phyloP scores from a whole-genome alignment of 2,113 vertebrate genomes.

The Phoxinus phoxinus region DNA sequence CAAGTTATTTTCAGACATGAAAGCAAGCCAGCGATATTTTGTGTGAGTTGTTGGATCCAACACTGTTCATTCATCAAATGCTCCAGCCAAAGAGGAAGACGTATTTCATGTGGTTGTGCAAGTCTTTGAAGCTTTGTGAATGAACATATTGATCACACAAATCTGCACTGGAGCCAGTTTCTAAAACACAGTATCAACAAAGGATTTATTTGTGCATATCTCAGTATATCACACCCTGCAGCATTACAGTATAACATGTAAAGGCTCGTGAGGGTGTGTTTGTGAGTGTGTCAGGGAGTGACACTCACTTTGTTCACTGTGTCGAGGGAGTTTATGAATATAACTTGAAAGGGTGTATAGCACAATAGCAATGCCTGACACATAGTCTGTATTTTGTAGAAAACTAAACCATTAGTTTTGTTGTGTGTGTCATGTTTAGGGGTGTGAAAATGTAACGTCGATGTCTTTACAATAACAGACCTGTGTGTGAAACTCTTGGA shows the following conservation, averaged over 20 bases:
- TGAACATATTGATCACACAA: slow-evolving; percentile 37
- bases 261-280: neutral
- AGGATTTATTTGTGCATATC: slow-evolving; percentile 13
- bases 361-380: neutral
- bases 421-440: no score
- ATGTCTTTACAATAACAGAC: no score
- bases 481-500: no score
- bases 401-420: no score
- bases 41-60: slow-evolving; percentile 26
- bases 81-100: slow-evolving; percentile 39
- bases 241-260: neutral
- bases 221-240: slow-evolving; percentile 8
- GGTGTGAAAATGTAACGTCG: no score
- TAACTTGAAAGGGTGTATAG: neutral
- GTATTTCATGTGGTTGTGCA: slow-evolving; percentile 46
- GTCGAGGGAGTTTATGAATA: neutral
- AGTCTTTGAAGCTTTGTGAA: slow-evolving; percentile 32
- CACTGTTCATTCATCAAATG: slow-evolving; percentile 51
- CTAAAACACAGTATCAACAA: neutral
- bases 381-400: neutral
- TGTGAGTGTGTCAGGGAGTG: neutral
- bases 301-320: neutral
- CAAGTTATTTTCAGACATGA: neutral
- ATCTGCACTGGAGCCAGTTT: slow-evolving; percentile 8
- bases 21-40: slow-evolving; percentile 5